Base-by-base conservation (phyloP, 2,113 vertebrate species). In the Entomyzon cyanotis region DNA sequence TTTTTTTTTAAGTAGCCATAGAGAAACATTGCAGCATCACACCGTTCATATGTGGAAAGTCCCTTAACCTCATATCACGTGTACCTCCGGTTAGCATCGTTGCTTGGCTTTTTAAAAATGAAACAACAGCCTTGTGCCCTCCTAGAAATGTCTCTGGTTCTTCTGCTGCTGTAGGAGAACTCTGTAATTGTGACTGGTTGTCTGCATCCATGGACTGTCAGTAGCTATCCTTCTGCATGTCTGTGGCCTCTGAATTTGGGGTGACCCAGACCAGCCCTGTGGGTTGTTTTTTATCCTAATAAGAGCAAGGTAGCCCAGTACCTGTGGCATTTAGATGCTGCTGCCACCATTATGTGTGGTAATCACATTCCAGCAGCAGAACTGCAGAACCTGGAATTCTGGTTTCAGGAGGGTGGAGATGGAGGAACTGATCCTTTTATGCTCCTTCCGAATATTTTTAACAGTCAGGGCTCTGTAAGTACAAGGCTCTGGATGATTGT, bases 351-450 rank as follows among this genome's bases (percentile, higher is more conserved):
- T 33, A 33, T 0, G 1, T 58, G 65, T 67, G 56, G 82, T 79
- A 87, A 92, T 63, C 1, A 1, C 42, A 22, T 87, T 78, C 60
- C 88, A 60, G 22, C 35, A 27, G 63, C 23, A 62, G 64, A 83
- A 87, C 49, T 28, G 68, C 70, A 69, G 84, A 96, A 96, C 94
- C 89, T 93, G 95, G 95, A 88, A 90, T 88, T 94, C 96, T 86
- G 96, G 94, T 95, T 95, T 89, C 11, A 2, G 35, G 44, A 79
- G 91, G 91, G 93, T 39, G 94, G 79, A 82, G 94, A 83, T 47
- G 33, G 49, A 92, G 35, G 65, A 47, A 47, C 62, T 15, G 44
- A 10, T 13, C 78, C 31, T 53, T 25, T 20, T 9, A 11, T 12
- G 28, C 31, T 37, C 33, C 46, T 75, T 41, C n/a, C 25, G 68